Percentiles rank a stretch among this genome's conserved stretches.
These are phyloP conservation scores for Dexiosoma caninum DNA, from an alignment of 2,888 invertebrate genomes.

Conservation along the genomic window DNA sequence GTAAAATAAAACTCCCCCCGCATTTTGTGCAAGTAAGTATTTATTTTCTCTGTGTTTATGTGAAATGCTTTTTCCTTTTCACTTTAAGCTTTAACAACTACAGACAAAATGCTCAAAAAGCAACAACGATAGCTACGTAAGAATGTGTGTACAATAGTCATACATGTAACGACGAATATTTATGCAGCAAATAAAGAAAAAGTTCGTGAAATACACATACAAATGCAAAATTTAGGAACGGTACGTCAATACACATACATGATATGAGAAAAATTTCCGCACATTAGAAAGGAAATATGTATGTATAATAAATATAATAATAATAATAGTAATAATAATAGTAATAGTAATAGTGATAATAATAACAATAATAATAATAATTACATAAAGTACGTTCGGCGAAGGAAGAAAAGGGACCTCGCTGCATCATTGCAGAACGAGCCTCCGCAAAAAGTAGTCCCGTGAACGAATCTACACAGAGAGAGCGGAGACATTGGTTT, in stretches of 20 bases:
- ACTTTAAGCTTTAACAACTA: slow-evolving; percentile 61
- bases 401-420: too few relatives aligned
- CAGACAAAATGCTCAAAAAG: slow-evolving; percentile 58
- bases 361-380: too few relatives aligned
- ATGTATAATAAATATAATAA: too few relatives aligned
- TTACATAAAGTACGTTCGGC: too few relatives aligned
- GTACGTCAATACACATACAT: not conserved
- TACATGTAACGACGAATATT: too few relatives aligned
- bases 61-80: slow-evolving; percentile 19
- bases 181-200: slow-evolving; percentile 11
- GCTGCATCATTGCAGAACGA: too few relatives aligned
- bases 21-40: slow-evolving; percentile 24
- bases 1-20: slow-evolving; percentile 64
- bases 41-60: slow-evolving; percentile 47
- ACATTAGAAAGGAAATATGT: too few relatives aligned
- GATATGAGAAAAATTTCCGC: not conserved
- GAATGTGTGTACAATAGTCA: not conserved
- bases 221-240: not conserved
- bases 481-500: too few relatives aligned
- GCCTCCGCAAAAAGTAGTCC: too few relatives aligned
- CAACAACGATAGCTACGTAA: slow-evolving; percentile 9
- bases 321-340: too few relatives aligned
- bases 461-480: too few relatives aligned
- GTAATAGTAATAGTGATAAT: too few relatives aligned
- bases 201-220: slow-evolving; percentile 15